A percentile compares a stretch with the other conserved stretches of the same genome.
These are phyloP conservation scores for Antrozous pallidus DNA, from an alignment of 2,797 vertebrate species.

Conservation along the genomic window DNA sequence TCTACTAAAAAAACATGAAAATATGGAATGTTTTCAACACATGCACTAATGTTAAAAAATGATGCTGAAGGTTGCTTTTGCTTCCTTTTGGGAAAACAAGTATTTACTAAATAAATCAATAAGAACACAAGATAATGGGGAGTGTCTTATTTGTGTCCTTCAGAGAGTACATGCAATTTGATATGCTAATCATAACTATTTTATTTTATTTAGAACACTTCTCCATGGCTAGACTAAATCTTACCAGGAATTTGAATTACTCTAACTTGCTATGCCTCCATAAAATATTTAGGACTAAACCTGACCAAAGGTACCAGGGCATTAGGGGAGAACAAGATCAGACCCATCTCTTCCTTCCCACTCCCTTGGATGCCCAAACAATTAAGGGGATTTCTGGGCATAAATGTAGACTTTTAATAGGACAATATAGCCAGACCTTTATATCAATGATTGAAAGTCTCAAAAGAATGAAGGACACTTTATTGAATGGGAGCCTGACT, in stretches of 20 bases:
- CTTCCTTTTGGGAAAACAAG: neutral
- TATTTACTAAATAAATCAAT: constrained; percentile 17
- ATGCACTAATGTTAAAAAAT: neutral
- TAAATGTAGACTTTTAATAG: too few species aligned
- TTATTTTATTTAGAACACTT: neutral
- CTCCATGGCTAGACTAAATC: neutral
- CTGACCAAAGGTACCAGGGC: too few species aligned
- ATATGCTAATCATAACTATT: neutral
- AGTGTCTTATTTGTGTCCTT: neutral
- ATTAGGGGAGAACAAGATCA: too few species aligned
- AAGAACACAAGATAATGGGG: neutral
- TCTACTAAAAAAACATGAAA: neutral
- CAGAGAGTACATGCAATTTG: neutral
- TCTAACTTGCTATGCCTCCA: neutral
- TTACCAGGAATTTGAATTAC: constrained; percentile 1
- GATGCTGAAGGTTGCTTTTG: neutral
- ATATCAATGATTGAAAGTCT: too few species aligned
- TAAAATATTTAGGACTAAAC: too few species aligned
- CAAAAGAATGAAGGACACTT: too few species aligned
- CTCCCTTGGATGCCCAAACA: too few species aligned
- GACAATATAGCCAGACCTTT: too few species aligned
- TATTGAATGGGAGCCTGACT: too few species aligned
- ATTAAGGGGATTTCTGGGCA: too few species aligned
- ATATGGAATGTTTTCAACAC: neutral
- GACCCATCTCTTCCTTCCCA: too few species aligned